Percentiles rank a stretch among this genome's conserved stretches.
Evolutionary conservation across 2,888 invertebrate genomes (phyloP).

Genomic region (Aproaerema taeniolella): DNA sequence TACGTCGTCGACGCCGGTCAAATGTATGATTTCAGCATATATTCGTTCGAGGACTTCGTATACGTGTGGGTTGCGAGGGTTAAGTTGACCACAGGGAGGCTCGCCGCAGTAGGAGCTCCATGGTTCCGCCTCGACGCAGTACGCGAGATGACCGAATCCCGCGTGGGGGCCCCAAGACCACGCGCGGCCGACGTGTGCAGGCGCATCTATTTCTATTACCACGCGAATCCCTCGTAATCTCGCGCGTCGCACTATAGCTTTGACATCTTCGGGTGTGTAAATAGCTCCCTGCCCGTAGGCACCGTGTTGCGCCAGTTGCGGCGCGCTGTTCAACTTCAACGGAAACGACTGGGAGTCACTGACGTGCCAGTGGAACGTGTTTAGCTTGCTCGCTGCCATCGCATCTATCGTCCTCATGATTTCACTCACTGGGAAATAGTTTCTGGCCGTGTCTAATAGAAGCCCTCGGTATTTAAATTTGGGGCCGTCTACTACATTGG

Average conservation of each 20-base stretch:
- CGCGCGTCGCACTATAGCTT: constrained; percentile 86
- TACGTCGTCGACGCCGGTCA: constrained; percentile 86
- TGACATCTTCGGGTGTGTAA: constrained; percentile 84
- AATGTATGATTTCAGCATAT: constrained; percentile 84
- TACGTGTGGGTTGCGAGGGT: constrained; percentile 87
- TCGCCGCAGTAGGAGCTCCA: constrained; percentile 90
- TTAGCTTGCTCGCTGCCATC: constrained; percentile 93
- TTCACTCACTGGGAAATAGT: constrained; percentile 87
- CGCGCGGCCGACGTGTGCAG: constrained; percentile 92
- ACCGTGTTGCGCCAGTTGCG: constrained; percentile 88
- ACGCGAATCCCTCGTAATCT: constrained; percentile 90
- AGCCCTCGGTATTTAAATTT: constrained; percentile 88
- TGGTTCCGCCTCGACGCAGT: constrained; percentile 88
- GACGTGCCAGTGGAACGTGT: constrained; percentile 95
- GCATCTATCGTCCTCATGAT: constrained; percentile 87
- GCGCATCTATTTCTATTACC: constrained; percentile 93
- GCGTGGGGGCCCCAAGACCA: constrained; percentile 89
- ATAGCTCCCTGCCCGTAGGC: constrained; percentile 89
- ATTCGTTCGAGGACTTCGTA: constrained; percentile 84
- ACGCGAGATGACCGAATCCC: constrained; percentile 86
- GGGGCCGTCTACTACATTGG: constrained; percentile 86
- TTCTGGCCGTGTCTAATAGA: constrained; percentile 93
- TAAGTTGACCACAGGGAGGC: constrained; percentile 91
- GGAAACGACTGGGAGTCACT: constrained; percentile 97
- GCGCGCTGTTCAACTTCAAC: constrained; percentile 84